Conservation (phyloP, 1,140 invertebrate species). For the Homalodisca vitripennis region DNA sequence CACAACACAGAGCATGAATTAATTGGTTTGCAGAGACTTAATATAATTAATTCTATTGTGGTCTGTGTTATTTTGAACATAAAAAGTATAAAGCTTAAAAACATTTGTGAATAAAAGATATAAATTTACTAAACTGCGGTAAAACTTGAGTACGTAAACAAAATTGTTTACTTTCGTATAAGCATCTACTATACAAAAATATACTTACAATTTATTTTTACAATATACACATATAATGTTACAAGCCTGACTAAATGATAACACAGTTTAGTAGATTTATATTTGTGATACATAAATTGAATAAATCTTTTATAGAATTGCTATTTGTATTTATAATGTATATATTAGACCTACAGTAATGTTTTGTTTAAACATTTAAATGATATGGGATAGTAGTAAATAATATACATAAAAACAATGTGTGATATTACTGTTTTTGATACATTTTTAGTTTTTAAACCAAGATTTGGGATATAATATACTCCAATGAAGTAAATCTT, state of each 20-base stretch:
- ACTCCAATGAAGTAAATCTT: not conserved
- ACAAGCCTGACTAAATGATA: not conserved
- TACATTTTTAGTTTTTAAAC: not conserved
- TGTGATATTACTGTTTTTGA: not conserved
- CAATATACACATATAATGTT: constrained; percentile 21
- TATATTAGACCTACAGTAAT: no score
- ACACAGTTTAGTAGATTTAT: constrained; percentile 21
- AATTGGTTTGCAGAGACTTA: no score
- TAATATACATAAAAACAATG: not conserved
- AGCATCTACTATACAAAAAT: constrained; percentile 18
- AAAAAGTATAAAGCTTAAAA: no score
- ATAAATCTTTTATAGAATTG: no score
- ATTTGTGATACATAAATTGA: not conserved
- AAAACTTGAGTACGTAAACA: not conserved
- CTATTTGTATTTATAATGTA: no score
- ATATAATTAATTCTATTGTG: no score
- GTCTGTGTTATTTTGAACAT: no score
- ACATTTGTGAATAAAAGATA: no score
- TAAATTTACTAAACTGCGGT: constrained; percentile 18
- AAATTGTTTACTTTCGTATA: not conserved
- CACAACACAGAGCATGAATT: no score
- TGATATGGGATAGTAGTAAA: no score
- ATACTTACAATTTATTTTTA: constrained; percentile 20
- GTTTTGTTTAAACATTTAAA: no score
- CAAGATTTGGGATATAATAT: not conserved